phyloP scores from a whole-genome alignment of 2,888 invertebrate genomes.

The Ormia ochracea region DNA sequence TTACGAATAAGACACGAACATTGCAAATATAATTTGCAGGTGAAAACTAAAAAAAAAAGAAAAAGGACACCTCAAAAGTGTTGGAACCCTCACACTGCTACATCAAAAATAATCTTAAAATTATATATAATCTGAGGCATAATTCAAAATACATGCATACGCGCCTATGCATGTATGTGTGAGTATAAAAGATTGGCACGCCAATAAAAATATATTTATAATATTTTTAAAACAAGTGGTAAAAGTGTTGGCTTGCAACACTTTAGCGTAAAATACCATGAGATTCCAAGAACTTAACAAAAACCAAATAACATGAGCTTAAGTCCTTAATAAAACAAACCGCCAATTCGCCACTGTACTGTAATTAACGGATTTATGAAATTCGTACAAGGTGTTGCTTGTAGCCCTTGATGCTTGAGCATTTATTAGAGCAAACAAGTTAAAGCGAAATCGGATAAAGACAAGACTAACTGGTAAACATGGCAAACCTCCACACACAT shows the following conservation, averaged over 20 bases:
- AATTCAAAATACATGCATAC: slow-evolving; percentile 10
- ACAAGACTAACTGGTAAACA: slow-evolving; percentile 2
- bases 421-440: slow-evolving; percentile 51
- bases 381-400: slow-evolving; percentile 51
- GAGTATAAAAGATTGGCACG: background rate
- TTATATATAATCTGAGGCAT: slow-evolving; percentile 35
- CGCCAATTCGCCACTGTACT: slow-evolving; percentile 53
- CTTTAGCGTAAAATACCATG: slow-evolving; percentile 55
- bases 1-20: slow-evolving; percentile 28
- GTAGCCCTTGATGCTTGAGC: slow-evolving; percentile 39
- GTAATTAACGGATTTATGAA: slow-evolving; percentile 59
- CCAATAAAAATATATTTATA: background rate
- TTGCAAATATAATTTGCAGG: slow-evolving; percentile 48
- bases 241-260: slow-evolving; percentile 56
- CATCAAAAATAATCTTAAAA: slow-evolving; percentile 39
- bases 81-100: slow-evolving; percentile 32
- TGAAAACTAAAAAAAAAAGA: slow-evolving; percentile 38
- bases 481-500: slow-evolving; percentile 14
- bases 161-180: too few relatives aligned
- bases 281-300: slow-evolving; percentile 30
- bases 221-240: slow-evolving; percentile 39
- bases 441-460: background rate
- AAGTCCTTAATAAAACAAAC: slow-evolving; percentile 58
- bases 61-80: slow-evolving; percentile 46
- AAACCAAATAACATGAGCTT: slow-evolving; percentile 33